Percentiles rank a stretch among this genome's conserved stretches.
Conservation (phyloP, 2,113 vertebrate species). For the Cephalopholis sonnerati region DNA sequence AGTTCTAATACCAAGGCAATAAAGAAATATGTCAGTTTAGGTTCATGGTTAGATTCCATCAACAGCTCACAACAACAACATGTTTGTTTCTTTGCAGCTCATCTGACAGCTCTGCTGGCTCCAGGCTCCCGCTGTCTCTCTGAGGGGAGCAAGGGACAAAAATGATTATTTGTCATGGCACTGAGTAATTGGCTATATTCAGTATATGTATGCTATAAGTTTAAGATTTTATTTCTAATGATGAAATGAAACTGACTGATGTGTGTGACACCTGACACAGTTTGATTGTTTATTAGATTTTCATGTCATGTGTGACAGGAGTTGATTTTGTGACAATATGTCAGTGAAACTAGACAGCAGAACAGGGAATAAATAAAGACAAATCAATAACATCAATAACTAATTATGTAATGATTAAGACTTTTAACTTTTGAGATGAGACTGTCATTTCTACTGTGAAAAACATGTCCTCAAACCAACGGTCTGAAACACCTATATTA, state of each 20-base stretch:
- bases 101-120: constrained; percentile 46
- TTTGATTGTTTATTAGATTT: constrained; percentile 20
- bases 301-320: not conserved
- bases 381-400: constrained; percentile 13
- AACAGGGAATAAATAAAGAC: not conserved
- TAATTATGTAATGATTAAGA: not conserved
- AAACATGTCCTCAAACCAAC: too few relatives aligned
- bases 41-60: constrained; percentile 29
- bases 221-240: not conserved
- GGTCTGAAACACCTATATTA: too few relatives aligned
- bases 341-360: not conserved
- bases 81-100: constrained; percentile 53
- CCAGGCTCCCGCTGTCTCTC: constrained; percentile 46
- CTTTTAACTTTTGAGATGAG: not conserved
- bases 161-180: constrained; percentile 26
- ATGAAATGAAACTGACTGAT: not conserved
- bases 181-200: constrained; percentile 50
- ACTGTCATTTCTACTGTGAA: too few relatives aligned
- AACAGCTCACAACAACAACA: constrained; percentile 50
- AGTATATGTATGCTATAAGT: not conserved
- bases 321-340: constrained; percentile 5
- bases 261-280: not conserved
- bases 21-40: constrained; percentile 35
- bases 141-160: constrained; percentile 12
- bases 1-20: constrained; percentile 21